phyloP scores from a whole-genome alignment of 92 coral and sea anemone species.

The Palythoa grandis region DNA sequence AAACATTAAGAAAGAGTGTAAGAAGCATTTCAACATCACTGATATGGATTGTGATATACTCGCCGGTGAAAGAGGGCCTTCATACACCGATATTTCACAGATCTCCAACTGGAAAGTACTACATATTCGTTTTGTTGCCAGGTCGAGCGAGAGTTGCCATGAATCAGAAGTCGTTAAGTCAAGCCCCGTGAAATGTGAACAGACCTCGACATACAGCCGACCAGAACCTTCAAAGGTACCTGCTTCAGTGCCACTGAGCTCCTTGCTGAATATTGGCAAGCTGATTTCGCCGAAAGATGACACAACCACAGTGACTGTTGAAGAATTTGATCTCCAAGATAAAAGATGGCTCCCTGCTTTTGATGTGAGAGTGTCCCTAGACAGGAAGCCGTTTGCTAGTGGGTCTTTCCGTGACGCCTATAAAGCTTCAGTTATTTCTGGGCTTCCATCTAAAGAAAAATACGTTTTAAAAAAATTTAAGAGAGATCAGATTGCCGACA shows the following conservation, averaged over 20 bases:
- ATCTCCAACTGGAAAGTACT: slow-evolving; percentile 50
- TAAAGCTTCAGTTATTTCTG: slow-evolving; percentile 35
- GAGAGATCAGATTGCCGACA: slow-evolving; percentile 35
- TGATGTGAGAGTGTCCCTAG: slow-evolving; percentile 36
- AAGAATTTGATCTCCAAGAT: slow-evolving; percentile 36
- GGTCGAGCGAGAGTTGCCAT: slow-evolving; percentile 24
- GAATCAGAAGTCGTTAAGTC: slow-evolving; percentile 19
- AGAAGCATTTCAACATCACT: slow-evolving; percentile 51
- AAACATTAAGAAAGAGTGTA: slow-evolving; percentile 41
- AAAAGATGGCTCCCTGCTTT: slow-evolving; percentile 42
- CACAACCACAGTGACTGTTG: slow-evolving; percentile 35
- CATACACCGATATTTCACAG: slow-evolving; percentile 48
- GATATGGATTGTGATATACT: too few species aligned
- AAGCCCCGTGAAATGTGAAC: slow-evolving; percentile 47
- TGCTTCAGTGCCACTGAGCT: slow-evolving; percentile 37
- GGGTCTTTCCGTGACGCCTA: slow-evolving; percentile 45
- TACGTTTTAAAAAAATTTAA: slow-evolving; percentile 58
- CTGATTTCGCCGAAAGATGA: slow-evolving; percentile 29
- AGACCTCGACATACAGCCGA: background rate
- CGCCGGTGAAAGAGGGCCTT: slow-evolving; percentile 65
- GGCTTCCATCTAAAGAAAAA: slow-evolving; percentile 41
- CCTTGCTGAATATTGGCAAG: slow-evolving; percentile 35
- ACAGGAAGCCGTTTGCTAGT: slow-evolving; percentile 39
- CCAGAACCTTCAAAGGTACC: slow-evolving; percentile 34
- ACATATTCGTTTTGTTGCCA: slow-evolving; percentile 34